Evolutionary conservation across 2,888 invertebrate species (phyloP), one percentile per base, ranked within the genome.

Genomic region (Acanthosepion pharaonis): DNA sequence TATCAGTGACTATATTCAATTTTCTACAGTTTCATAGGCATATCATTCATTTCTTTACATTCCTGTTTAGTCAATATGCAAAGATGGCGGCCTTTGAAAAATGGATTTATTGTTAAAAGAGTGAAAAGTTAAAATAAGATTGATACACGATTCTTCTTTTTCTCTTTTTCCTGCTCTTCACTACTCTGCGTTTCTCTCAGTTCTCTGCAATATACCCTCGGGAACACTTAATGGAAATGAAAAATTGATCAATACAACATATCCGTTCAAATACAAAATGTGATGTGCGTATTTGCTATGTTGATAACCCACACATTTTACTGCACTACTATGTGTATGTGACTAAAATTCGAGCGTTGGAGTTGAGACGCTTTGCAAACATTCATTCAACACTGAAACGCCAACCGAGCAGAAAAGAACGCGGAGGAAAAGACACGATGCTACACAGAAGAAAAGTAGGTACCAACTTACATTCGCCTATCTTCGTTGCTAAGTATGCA

Each of bases 51-150:
- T 78, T 78, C 78, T 11, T 11, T 78, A 33, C n/a, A 78, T 20
- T 78, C n/a, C 78, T 78, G n/a, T 78, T 78, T 28, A 78, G 78
- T 78, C 78, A 78, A 78, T 78, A 78, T 78, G 78, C 78, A 15
- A n/a, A n/a, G 15, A 78, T 25, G 64, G 25, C 18, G 59, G 59
- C 78, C 33, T 78, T 78, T 78, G 15, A n/a, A n/a, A 78, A 78
- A 78, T 78, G n/a, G 78, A 78, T 78, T 78, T 78, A 78, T 78
- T 78, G n/a, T 78, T n/a, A 78, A 78, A 78, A 78, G 78, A 78
- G 78, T 78, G 78, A 78, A 78, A 78, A 78, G 78, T 78, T 78
- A 78, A n/a, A n/a, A 78, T 78, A 78, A 78, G 78, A 78, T 78
- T 78, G 78, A 78, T 78, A 78, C n/a, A 78, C n/a, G n/a, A 78